phyloP scores from a whole-genome alignment of 2,113 vertebrate genomes.

The Charina bottae region DNA sequence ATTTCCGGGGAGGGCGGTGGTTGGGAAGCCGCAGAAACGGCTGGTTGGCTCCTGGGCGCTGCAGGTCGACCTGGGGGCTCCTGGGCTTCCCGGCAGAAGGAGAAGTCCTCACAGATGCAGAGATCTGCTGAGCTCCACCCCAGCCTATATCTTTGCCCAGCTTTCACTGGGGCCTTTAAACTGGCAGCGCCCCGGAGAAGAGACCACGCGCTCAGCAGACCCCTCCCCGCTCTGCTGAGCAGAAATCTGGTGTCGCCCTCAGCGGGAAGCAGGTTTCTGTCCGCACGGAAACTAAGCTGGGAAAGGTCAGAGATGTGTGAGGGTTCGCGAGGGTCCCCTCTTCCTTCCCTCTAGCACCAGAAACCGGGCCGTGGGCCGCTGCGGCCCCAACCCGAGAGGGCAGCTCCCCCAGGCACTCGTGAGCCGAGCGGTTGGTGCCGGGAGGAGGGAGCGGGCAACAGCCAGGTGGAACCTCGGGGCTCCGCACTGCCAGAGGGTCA shows the following conservation, averaged over 20 bases:
- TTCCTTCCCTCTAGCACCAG: conserved; percentile 65
- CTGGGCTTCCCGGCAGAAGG: no score
- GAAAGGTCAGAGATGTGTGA: conserved; percentile 42
- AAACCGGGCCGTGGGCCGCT: conserved; percentile 34
- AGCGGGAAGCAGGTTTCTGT: not conserved
- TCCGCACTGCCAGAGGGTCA: no score
- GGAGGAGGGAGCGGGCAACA: not conserved
- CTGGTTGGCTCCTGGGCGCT: not conserved
- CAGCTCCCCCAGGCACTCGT: not conserved
- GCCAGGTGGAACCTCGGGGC: not conserved
- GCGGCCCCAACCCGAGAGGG: conserved; percentile 6
- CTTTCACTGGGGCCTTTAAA: not conserved
- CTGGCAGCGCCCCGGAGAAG: not conserved
- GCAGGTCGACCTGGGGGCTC: not conserved
- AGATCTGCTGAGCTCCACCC: not conserved
- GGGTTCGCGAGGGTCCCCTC: conserved; percentile 46
- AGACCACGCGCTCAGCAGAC: not conserved
- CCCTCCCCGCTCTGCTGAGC: not conserved
- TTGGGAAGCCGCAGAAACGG: not conserved
- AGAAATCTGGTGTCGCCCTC: not conserved
- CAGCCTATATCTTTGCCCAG: not conserved
- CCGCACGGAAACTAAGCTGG: not conserved
- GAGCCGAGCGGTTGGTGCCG: not conserved
- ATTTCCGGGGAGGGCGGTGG: no score
- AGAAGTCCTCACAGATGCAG: no score